Conservation (phyloP, 2,888 invertebrate species). For the Beris morrisii region DNA sequence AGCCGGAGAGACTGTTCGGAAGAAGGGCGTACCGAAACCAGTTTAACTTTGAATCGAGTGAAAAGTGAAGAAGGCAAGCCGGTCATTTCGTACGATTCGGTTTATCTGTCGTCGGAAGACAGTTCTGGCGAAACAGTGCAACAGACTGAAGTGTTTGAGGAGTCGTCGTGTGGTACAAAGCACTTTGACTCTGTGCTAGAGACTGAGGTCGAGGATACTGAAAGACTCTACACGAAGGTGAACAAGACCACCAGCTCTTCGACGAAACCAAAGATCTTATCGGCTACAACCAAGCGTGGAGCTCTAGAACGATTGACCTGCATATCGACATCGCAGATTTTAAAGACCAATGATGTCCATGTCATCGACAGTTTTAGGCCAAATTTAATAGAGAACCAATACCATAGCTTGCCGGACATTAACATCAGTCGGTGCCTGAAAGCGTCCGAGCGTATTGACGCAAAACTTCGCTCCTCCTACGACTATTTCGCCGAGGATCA, state of each 20-base stretch:
- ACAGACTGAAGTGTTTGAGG: constrained; percentile 36
- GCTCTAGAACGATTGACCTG: constrained; percentile 44
- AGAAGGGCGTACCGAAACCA: constrained; percentile 11
- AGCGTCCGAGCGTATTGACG: constrained; percentile 72
- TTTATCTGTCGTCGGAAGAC: constrained; percentile 55
- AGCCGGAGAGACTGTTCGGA: constrained; percentile 46
- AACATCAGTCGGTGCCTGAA: constrained; percentile 69
- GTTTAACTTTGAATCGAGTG: neutral
- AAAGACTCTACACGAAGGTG: constrained; percentile 47
- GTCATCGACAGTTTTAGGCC: constrained; percentile 44
- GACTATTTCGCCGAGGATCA: neutral
- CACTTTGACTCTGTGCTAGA: neutral
- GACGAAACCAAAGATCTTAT: constrained; percentile 58
- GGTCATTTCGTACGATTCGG: constrained; percentile 55
- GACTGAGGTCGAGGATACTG: neutral
- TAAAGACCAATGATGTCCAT: constrained; percentile 38
- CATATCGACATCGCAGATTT: constrained; percentile 41
- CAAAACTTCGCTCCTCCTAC: constrained; percentile 62
- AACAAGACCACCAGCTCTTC: constrained; percentile 42
- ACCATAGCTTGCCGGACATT: constrained; percentile 71
- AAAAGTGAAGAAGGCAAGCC: constrained; percentile 1
- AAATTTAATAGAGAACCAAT: constrained; percentile 65
- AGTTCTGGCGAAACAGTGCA: constrained; percentile 50
- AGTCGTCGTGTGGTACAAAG: neutral
- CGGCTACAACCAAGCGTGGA: constrained; percentile 36